phyloP scores from a whole-genome alignment of 2,888 invertebrate species.

The Ypsolopha scabrella region DNA sequence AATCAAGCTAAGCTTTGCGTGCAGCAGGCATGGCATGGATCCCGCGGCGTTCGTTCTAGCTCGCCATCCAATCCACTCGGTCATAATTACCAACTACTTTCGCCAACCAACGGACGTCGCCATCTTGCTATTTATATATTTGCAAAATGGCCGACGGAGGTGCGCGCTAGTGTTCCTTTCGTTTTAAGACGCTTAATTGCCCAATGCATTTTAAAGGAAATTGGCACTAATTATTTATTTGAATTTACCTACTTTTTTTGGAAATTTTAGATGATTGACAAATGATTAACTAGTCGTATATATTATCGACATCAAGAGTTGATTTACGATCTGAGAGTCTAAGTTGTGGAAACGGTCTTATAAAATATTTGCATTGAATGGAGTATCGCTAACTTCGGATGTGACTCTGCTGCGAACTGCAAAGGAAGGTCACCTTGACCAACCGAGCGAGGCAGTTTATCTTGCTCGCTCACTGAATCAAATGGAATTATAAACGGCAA shows the following conservation, averaged over 20 bases:
- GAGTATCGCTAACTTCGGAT: constrained; percentile 46
- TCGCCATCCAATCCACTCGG: constrained; percentile 47
- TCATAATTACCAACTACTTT: constrained; percentile 67
- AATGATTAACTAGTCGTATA: too few relatives aligned
- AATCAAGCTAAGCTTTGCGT: constrained; percentile 65
- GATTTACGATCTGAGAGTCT: not conserved
- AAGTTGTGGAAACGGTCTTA: not conserved
- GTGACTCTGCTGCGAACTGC: constrained; percentile 27
- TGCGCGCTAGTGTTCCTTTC: constrained; percentile 45
- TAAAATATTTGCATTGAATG: constrained; percentile 57
- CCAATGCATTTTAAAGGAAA: constrained; percentile 16
- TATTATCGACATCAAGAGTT: not conserved
- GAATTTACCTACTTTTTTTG: not conserved
- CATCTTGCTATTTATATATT: constrained; percentile 64
- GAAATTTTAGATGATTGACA: not conserved
- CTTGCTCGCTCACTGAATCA: constrained; percentile 23
- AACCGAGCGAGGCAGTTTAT: constrained; percentile 29
- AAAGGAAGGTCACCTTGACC: constrained; percentile 61
- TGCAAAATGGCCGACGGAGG: constrained; percentile 56
- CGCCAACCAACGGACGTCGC: constrained; percentile 58
- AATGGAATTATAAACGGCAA: constrained; percentile 4
- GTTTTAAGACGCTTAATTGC: constrained; percentile 25
- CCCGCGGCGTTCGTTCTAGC: constrained; percentile 40
- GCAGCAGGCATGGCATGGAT: constrained; percentile 60
- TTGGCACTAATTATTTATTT: constrained; percentile 10